Percentiles rank a stretch among this genome's conserved stretches.
Conservation (phyloP, 2,797 vertebrate genomes). For the Neopelma chrysocephalum region DNA sequence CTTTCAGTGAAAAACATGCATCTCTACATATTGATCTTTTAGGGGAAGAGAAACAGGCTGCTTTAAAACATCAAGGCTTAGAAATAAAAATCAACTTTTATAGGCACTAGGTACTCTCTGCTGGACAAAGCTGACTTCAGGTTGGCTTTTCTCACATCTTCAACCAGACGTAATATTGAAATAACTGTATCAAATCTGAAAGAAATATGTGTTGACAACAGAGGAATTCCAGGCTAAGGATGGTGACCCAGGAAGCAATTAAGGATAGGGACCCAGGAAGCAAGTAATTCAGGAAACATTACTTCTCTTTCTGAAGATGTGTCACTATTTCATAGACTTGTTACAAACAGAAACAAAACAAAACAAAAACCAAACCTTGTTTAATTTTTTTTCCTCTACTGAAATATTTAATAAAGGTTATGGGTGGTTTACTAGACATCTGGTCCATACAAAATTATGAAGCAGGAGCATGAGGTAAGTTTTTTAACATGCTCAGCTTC, state of each 20-base stretch:
- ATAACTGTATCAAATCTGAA: not conserved
- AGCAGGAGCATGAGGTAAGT: not conserved
- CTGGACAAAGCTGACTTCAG: not conserved
- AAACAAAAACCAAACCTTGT: not conserved
- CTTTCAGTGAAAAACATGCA: not conserved
- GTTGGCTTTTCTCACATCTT: not conserved
- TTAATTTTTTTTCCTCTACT: not conserved
- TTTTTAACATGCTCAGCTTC: not conserved
- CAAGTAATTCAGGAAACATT: not conserved
- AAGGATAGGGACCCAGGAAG: not conserved
- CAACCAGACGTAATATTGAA: not conserved
- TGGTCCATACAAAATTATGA: not conserved
- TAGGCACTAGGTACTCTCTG: not conserved
- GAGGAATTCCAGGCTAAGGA: not conserved
- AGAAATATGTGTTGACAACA: not conserved
- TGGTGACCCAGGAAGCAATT: not conserved
- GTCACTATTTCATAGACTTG: not conserved
- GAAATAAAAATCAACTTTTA: not conserved
- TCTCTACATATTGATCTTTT: not conserved
- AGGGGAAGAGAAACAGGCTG: not conserved
- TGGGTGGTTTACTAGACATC: not conserved
- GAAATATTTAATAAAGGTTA: not conserved
- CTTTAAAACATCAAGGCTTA: not conserved
- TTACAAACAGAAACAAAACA: not conserved
- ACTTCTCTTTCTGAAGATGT: not conserved